A percentile compares a stretch with the other conserved stretches of the same genome.
phyloP scores from a whole-genome alignment of 2,797 vertebrate genomes.

The Eleutherodactylus coqui region DNA sequence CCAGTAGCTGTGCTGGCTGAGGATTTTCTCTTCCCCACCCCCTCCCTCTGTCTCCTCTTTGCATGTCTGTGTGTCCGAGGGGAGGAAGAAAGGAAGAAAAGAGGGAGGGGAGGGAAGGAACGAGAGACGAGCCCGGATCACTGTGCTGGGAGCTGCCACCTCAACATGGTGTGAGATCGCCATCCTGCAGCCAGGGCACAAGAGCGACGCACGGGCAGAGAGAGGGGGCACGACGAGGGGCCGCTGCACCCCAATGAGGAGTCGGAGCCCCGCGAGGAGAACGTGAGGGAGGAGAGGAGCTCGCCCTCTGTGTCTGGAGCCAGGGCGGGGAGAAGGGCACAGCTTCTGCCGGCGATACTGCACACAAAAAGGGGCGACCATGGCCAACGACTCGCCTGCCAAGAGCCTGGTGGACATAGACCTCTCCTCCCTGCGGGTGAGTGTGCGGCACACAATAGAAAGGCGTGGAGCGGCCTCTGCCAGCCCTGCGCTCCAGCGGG shows the following conservation, averaged over 20 bases:
- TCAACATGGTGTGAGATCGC: slow-evolving; percentile 84
- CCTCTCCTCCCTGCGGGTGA: slow-evolving; percentile 93
- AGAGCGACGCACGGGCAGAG: slow-evolving; percentile 66
- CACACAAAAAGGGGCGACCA: slow-evolving; percentile 75
- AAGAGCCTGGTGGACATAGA: slow-evolving; percentile 98
- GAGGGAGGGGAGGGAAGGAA: slow-evolving; percentile 3
- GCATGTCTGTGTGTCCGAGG: slow-evolving; percentile 59
- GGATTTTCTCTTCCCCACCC: slow-evolving; percentile 64
- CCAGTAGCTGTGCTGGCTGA: slow-evolving; percentile 59
- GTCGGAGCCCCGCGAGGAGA: slow-evolving; percentile 65
- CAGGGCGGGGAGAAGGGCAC: slow-evolving; percentile 41
- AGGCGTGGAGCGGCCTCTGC: slow-evolving; percentile 19
- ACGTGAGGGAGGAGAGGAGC: slow-evolving; percentile 67
- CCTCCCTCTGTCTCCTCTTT: slow-evolving; percentile 66
- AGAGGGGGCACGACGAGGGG: slow-evolving; percentile 60
- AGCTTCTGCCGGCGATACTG: slow-evolving; percentile 45
- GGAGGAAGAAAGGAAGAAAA: slow-evolving; percentile 40
- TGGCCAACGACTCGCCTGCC: slow-evolving; percentile 98
- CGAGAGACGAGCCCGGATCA: slow-evolving; percentile 57
- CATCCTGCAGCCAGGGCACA: slow-evolving; percentile 63
- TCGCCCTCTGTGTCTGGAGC: slow-evolving; percentile 50
- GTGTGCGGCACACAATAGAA: slow-evolving; percentile 65
- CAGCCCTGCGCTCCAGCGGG: not conserved
- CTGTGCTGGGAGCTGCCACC: slow-evolving; percentile 75
- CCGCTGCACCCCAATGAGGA: slow-evolving; percentile 75